phyloP scores from a whole-genome alignment of 2,113 vertebrate species.

The Mellivora capensis region DNA sequence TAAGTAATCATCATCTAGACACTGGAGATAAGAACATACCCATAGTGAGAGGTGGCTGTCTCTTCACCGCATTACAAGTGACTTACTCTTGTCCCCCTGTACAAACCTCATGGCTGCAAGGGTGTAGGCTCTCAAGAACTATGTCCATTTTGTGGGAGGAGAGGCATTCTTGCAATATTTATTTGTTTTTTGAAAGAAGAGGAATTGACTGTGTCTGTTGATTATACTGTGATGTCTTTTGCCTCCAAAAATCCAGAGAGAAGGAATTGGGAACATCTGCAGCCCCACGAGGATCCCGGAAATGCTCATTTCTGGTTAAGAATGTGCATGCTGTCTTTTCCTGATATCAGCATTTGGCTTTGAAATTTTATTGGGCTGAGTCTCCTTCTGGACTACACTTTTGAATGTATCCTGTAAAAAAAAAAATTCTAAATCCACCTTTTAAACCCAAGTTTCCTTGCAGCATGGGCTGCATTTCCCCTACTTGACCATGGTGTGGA shows the following conservation, averaged over 20 bases:
- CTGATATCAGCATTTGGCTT: conserved; percentile 24
- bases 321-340: not conserved
- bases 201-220: not conserved
- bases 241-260: conserved; percentile 11
- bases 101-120: not conserved
- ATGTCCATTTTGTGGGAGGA: not conserved
- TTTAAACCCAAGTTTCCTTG: not conserved
- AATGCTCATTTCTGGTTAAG: not conserved
- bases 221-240: conserved; percentile 5
- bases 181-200: conserved; percentile 1
- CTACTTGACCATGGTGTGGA: not conserved
- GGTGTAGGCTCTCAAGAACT: not conserved
- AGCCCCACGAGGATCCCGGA: not conserved
- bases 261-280: not conserved
- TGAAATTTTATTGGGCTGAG: not conserved
- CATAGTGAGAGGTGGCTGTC: not conserved
- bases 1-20: not conserved
- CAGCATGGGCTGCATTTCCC: not conserved
- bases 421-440: conserved; percentile 31
- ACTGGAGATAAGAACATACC: not conserved
- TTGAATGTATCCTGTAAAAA: not conserved
- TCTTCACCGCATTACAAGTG: not conserved
- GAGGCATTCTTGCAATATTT: not conserved
- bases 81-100: not conserved
- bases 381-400: not conserved